Percentiles rank a stretch among this genome's conserved stretches.
Conservation (phyloP, 2,113 vertebrate genomes). For the Rousettus leschenaultii region DNA sequence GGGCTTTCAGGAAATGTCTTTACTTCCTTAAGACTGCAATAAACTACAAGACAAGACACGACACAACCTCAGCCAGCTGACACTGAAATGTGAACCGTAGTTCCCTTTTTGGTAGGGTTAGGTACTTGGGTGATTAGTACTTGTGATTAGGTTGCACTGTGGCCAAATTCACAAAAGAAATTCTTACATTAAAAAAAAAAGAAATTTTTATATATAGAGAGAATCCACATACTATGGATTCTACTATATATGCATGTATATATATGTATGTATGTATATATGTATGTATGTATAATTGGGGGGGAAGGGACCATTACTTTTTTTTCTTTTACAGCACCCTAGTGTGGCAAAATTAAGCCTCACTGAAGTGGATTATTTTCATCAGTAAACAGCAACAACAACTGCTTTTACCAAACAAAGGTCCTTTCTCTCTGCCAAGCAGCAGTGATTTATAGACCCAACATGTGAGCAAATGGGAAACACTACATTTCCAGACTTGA, state of each 20-base stretch:
- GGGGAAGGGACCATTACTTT: background rate
- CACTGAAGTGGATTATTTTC: slow-evolving; percentile 22
- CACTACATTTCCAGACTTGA: slow-evolving; percentile 48
- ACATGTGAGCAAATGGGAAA: slow-evolving; percentile 51
- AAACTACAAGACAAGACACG: background rate
- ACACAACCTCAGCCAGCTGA: background rate
- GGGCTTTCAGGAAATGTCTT: slow-evolving; percentile 58
- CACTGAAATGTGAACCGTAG: background rate
- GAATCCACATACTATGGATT: background rate
- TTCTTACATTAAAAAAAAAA: background rate
- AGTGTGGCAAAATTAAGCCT: slow-evolving; percentile 6
- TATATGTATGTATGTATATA: background rate
- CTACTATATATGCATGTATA: background rate
- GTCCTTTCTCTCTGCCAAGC: slow-evolving; percentile 43
- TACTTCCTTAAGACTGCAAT: slow-evolving; percentile 39
- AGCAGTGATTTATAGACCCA: slow-evolving; percentile 48
- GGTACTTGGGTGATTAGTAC: background rate
- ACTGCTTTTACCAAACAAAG: background rate
- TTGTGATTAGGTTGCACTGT: background rate
- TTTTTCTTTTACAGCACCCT: background rate
- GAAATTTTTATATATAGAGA: background rate
- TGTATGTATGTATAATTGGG: background rate
- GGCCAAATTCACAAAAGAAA: slow-evolving; percentile 14
- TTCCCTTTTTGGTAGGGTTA: background rate
- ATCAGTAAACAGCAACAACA: slow-evolving; percentile 49